These are phyloP conservation scores for Drosophila auraria DNA, from an alignment of 1,140 invertebrate species.

Conservation along the genomic window DNA sequence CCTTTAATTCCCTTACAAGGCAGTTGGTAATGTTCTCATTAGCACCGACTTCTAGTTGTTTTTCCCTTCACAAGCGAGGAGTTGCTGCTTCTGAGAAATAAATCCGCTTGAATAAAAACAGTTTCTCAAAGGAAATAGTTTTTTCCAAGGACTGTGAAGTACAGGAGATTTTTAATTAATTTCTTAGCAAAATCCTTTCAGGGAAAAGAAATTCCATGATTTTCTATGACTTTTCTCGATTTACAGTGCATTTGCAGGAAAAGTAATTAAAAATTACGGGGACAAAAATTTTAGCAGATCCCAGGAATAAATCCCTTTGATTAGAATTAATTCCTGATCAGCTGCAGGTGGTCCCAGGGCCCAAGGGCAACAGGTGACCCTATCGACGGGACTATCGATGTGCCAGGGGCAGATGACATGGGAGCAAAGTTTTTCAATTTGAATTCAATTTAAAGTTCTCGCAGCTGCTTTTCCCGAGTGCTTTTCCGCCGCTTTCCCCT, in stretches of 20 bases:
- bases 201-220: too few relatives aligned
- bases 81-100: neutral
- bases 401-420: constrained; percentile 29
- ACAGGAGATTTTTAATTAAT: neutral
- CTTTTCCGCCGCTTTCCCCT: constrained; percentile 4
- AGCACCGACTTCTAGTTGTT: neutral
- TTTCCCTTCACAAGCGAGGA: too few relatives aligned
- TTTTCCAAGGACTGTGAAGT: neutral
- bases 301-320: neutral
- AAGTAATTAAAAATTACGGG: too few relatives aligned
- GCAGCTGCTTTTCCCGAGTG: constrained; percentile 1
- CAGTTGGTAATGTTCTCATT: neutral
- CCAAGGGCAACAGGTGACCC: constrained; percentile 32
- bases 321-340: neutral
- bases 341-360: neutral
- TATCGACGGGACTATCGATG: constrained; percentile 16
- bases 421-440: constrained; percentile 50
- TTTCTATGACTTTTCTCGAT: too few relatives aligned
- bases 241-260: too few relatives aligned
- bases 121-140: neutral
- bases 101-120: neutral
- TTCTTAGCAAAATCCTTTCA: neutral
- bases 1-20: neutral
- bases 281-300: too few relatives aligned
- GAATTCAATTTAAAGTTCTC: constrained; percentile 50